Evolutionary conservation across 2,888 invertebrate species (phyloP).

Genomic region (Sinotaia quadrata): DNA sequence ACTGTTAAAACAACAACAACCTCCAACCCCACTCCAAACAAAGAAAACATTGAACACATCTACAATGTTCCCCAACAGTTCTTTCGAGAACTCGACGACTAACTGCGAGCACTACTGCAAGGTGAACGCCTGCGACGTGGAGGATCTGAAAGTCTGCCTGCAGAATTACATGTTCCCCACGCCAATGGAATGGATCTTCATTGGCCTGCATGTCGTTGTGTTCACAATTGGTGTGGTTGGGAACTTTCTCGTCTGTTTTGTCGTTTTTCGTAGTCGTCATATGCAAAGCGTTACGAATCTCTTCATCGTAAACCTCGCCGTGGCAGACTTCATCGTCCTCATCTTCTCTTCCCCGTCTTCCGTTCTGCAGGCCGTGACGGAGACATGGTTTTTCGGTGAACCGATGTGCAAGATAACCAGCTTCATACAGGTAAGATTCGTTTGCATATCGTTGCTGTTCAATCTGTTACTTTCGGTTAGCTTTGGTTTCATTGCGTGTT

Average conservation of each 20-base stretch:
- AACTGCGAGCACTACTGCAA: slow-evolving; percentile 27
- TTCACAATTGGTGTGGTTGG: slow-evolving; percentile 88
- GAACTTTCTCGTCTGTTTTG: slow-evolving; percentile 89
- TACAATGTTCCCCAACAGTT: too few relatives aligned
- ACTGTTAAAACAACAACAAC: too few relatives aligned
- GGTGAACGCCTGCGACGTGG: slow-evolving; percentile 19
- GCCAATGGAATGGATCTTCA: slow-evolving; percentile 84
- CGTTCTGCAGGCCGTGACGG: slow-evolving; percentile 90
- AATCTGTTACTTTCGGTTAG: too few relatives aligned
- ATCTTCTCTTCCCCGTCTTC: slow-evolving; percentile 90
- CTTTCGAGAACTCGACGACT: slow-evolving; percentile 21
- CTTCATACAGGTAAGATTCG: slow-evolving; percentile 84
- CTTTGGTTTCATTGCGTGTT: too few relatives aligned
- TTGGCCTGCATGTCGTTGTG: slow-evolving; percentile 83
- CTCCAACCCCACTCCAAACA: too few relatives aligned
- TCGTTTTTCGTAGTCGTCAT: slow-evolving; percentile 87
- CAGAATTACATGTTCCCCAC: slow-evolving; percentile 55
- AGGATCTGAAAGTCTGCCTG: slow-evolving; percentile 34
- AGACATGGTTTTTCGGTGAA: slow-evolving; percentile 90
- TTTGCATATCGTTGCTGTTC: too few relatives aligned
- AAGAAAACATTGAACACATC: too few relatives aligned
- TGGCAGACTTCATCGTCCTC: slow-evolving; percentile 89
- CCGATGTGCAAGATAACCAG: slow-evolving; percentile 89
- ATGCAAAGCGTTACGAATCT: slow-evolving; percentile 96
- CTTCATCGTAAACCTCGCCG: slow-evolving; percentile 91